Evolutionary conservation across 2,797 vertebrate genomes (phyloP), one percentile per base, ranked within the genome.

Genomic region (Eurystomus glaucurus): DNA sequence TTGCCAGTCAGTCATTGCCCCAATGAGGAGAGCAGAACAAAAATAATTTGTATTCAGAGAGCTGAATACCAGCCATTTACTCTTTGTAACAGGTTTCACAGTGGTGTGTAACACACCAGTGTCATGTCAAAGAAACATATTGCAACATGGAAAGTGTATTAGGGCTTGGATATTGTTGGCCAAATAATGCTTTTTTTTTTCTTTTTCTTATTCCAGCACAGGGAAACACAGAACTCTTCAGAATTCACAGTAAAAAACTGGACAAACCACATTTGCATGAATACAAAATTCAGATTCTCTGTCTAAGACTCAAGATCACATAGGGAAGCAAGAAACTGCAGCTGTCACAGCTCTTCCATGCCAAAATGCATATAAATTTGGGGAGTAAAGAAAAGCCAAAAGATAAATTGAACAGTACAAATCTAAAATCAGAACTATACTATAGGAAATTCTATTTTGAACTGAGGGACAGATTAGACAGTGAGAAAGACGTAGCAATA

Each of bases 381-480:
- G 11, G 41, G 18, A 84, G 15, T 22, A 75, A 91, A 61, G 15
- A 64, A 19, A 64, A 84, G 7, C 15, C 52, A 14, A 51, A 64
- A 90, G 86, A 71, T 25, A 86, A 94, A 95, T 90, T 57, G 14
- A 48, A 64, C 45, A 68, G 31, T 71, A 21, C 22, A 89, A 78
- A 65, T 75, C 65, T 84, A 81, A 93, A 91, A 37, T 28, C 31
- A 91, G 41, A 92, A 69, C 33, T 50, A 25, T n/a, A 52, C 35
- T 64, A 41, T 68, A 60, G n/a, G 52, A 95, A 90, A 90, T 75
- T 80, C 65, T 87, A 14, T 84, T 81, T 94, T 91, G 80, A 89
- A 78, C 39, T 68, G 28, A 83, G 41, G 48, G 37, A 91, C 33
- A 84, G 31, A 75, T 78, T 70, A 88, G 57, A 14, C 19, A 84